Percentiles rank a stretch among this genome's conserved stretches.
phyloP scores from a whole-genome alignment of 2,797 vertebrate genomes.

The Aotus griseimembra region DNA sequence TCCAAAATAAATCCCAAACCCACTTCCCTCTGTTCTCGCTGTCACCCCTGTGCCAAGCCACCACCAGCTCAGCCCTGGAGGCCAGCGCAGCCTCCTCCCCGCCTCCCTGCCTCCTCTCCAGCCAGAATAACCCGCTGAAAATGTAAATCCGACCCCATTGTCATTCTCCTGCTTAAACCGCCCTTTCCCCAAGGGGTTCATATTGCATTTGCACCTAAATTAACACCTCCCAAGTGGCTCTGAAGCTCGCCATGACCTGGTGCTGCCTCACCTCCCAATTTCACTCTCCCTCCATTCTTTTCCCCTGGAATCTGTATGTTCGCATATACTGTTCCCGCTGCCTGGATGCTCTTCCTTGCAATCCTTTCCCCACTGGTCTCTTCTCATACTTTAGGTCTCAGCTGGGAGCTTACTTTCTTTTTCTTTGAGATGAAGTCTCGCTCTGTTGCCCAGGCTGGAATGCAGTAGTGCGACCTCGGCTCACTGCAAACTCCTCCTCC shows the following conservation, averaged over 20 bases:
- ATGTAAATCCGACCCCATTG: not conserved
- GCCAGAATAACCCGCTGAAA: not conserved
- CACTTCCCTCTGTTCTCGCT: not conserved
- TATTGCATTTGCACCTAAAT: not conserved
- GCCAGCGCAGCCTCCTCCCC: not conserved
- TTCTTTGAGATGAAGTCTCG: not conserved
- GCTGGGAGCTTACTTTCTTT: not conserved
- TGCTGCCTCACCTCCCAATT: not conserved
- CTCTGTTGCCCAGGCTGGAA: not conserved
- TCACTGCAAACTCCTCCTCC: not conserved
- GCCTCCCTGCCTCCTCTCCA: not conserved
- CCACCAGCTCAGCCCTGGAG: not conserved
- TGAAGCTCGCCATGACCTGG: not conserved
- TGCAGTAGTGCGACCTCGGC: accelerated
- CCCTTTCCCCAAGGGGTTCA: not conserved
- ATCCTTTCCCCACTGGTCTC: not conserved
- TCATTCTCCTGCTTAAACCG: not conserved
- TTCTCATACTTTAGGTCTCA: not conserved
- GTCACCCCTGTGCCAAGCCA: not conserved
- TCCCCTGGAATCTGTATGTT: too few relatives aligned
- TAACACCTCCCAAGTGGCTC: too few relatives aligned
- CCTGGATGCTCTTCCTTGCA: not conserved
- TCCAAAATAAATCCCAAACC: constrained; percentile 63
- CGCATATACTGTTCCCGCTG: not conserved
- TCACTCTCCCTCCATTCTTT: accelerated